Percentiles rank a stretch among this genome's conserved stretches.
phyloP scores from a whole-genome alignment of 2,888 invertebrate genomes.

The Odontocerum albicorne region DNA sequence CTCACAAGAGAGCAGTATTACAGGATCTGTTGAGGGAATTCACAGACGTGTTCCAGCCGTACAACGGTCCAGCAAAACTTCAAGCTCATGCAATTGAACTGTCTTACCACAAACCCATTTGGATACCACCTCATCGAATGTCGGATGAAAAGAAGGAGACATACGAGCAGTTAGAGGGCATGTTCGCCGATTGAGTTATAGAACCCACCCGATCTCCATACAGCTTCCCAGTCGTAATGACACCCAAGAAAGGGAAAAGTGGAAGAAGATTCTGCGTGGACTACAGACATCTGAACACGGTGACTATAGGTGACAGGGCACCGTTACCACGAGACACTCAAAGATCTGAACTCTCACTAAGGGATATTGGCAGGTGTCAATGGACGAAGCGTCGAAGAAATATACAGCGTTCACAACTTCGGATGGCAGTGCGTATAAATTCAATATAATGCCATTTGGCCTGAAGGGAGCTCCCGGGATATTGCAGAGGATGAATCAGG shows the following conservation, averaged over 20 bases:
- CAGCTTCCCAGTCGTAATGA: slow-evolving; percentile 2
- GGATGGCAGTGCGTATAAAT: slow-evolving; percentile 3
- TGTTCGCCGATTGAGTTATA: not conserved
- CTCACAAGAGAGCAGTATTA: no score
- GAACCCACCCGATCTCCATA: not conserved
- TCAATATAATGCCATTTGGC: slow-evolving; percentile 10
- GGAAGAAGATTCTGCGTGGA: not conserved
- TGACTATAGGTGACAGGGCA: not conserved
- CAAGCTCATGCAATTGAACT: no score
- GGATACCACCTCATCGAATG: no score
- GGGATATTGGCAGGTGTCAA: slow-evolving; percentile 4
- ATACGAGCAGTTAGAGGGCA: slow-evolving; percentile 2
- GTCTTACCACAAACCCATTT: no score
- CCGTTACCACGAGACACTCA: not conserved
- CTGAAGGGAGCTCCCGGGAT: not conserved
- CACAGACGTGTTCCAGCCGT: no score
- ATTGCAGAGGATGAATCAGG: slow-evolving; percentile 2
- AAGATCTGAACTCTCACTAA: not conserved
- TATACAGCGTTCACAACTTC: slow-evolving; percentile 13
- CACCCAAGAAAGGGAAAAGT: not conserved
- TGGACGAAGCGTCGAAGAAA: not conserved
- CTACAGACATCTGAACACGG: not conserved
- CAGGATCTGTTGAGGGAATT: no score
- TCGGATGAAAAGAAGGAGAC: not conserved
- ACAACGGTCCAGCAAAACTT: no score